Evolutionary conservation across 2,797 vertebrate genomes (phyloP).

Genomic region (Ataeniobius toweri): DNA sequence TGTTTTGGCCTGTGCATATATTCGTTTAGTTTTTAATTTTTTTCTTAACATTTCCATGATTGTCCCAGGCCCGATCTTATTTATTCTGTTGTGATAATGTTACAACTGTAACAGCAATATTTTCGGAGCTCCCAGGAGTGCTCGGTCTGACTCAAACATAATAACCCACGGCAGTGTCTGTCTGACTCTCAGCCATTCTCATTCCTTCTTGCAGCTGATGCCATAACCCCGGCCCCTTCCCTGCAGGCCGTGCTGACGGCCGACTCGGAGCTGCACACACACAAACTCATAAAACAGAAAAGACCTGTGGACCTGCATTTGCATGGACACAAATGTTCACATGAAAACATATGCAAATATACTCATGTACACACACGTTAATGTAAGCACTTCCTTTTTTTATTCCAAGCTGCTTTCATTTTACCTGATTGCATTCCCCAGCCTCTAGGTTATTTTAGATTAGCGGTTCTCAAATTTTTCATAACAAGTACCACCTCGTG

Average conservation of each 20-base stretch:
- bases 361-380: conserved; percentile 45
- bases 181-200: conserved; percentile 81
- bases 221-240: conserved; percentile 80
- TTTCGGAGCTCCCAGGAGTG: conserved; percentile 77
- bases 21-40: conserved; percentile 30
- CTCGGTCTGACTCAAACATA: conserved; percentile 81
- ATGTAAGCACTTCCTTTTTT: conserved; percentile 44
- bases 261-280: conserved; percentile 68
- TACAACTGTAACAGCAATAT: conserved; percentile 82
- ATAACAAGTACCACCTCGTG: background rate
- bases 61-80: conserved; percentile 72
- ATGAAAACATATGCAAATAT: conserved; percentile 69
- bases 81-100: conserved; percentile 81
- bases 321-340: conserved; percentile 71
- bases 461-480: background rate
- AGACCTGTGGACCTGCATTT: conserved; percentile 73
- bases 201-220: conserved; percentile 82
- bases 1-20: conserved; percentile 68
- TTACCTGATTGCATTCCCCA: conserved; percentile 23
- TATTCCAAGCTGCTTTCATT: conserved; percentile 12
- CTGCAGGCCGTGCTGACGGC: conserved; percentile 81
- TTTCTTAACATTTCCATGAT: conserved; percentile 51
- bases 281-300: conserved; percentile 28
- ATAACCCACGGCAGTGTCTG: conserved; percentile 82
- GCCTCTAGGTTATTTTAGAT: conserved; percentile 34